phyloP scores from a whole-genome alignment of 2,888 invertebrate genomes.

The Polydrusus pterygomalis region DNA sequence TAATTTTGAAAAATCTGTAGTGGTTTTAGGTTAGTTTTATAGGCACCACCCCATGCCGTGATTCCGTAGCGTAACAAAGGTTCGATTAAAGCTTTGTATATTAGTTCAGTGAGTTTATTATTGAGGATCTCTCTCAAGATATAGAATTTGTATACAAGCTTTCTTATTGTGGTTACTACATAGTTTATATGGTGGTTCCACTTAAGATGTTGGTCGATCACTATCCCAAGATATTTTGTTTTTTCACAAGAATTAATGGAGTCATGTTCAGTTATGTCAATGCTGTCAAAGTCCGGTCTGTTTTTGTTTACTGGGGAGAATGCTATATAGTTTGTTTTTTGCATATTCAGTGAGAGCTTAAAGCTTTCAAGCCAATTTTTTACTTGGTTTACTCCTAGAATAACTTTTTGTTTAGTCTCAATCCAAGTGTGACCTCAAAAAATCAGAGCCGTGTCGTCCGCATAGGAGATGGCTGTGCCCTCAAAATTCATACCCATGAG shows the following conservation, averaged over 20 bases:
- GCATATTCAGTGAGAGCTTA: not conserved
- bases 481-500: not conserved
- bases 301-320: not conserved
- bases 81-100: not conserved
- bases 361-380: slow-evolving; percentile 2
- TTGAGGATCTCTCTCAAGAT: slow-evolving; percentile 1
- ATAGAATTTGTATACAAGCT: slow-evolving; percentile 3
- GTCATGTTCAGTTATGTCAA: not conserved
- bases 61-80: not conserved
- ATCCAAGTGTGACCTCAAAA: not conserved
- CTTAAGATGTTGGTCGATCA: too few species aligned
- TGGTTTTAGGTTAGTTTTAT: not conserved
- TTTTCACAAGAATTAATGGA: not conserved
- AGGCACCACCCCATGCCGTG: not conserved
- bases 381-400: not conserved
- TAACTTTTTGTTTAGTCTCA: not conserved
- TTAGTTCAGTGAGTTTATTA: not conserved
- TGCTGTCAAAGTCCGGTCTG: slow-evolving; percentile 5
- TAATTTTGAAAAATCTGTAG: not conserved
- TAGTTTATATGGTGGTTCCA: not conserved
- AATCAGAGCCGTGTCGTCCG: not conserved
- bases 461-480: too few species aligned
- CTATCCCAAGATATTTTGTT: too few species aligned
- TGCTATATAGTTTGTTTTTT: not conserved
- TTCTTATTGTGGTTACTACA: slow-evolving; percentile 1